phyloP scores from a whole-genome alignment of 64 coral and sea anemone genomes.

The Stichodactyla helianthus region DNA sequence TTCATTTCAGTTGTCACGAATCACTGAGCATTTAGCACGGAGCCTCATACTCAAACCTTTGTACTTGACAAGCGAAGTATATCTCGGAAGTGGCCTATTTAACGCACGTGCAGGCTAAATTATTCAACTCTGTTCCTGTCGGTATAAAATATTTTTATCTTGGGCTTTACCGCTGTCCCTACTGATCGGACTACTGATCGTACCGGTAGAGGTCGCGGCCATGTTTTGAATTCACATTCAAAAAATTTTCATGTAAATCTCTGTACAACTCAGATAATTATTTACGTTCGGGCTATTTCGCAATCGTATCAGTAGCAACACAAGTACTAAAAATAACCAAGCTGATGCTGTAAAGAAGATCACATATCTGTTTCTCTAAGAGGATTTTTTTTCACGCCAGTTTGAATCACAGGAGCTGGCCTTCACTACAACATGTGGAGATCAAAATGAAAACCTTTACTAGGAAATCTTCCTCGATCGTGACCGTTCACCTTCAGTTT shows the following conservation, averaged over 20 bases:
- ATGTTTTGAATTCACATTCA: not conserved
- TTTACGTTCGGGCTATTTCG: not conserved
- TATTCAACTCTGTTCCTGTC: too few relatives aligned
- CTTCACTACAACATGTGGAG: not conserved
- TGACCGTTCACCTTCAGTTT: not conserved
- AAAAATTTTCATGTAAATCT: not conserved
- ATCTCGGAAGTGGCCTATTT: too few relatives aligned
- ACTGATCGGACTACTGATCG: constrained; percentile 2
- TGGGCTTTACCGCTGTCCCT: not conserved
- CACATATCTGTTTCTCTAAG: not conserved
- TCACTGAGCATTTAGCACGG: too few relatives aligned
- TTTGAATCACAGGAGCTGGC: not conserved
- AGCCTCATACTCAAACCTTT: too few relatives aligned
- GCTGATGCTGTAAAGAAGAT: not conserved
- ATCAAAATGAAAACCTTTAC: not conserved
- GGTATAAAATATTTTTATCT: not conserved
- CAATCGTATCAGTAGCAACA: not conserved
- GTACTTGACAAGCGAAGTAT: too few relatives aligned
- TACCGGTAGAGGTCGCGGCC: not conserved
- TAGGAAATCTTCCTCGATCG: not conserved
- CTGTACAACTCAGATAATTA: not conserved
- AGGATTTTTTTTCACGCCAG: not conserved
- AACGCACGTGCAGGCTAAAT: too few relatives aligned
- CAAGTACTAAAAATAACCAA: not conserved
- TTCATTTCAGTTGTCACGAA: too few relatives aligned